phyloP scores from a whole-genome alignment of 2,888 invertebrate species.

The Hybos culiciformis region DNA sequence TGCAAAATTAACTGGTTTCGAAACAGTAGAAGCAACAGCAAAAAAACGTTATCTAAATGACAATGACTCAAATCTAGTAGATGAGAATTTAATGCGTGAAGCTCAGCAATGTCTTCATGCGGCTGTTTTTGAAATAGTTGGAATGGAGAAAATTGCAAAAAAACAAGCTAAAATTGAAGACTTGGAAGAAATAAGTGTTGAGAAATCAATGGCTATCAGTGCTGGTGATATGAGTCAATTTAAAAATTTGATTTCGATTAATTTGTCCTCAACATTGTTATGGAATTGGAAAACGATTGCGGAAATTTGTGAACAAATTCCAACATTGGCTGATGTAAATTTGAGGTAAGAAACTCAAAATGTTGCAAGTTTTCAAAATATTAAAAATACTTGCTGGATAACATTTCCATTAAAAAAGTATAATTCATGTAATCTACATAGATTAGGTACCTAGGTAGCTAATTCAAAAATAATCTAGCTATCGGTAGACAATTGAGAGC shows the following conservation, averaged over 20 bases:
- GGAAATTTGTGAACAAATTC: constrained; percentile 30
- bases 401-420: not conserved
- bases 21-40: constrained; percentile 62
- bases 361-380: not conserved
- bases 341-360: constrained; percentile 24
- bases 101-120: constrained; percentile 63
- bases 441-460: not conserved
- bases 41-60: constrained; percentile 46
- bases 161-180: constrained; percentile 40
- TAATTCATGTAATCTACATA: not conserved
- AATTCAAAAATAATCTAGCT: not conserved
- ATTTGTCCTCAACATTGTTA: constrained; percentile 31
- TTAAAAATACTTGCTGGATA: not conserved
- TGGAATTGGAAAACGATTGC: constrained; percentile 35
- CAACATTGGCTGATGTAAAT: constrained; percentile 27
- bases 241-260: constrained; percentile 25
- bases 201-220: constrained; percentile 40
- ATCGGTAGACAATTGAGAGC: not conserved
- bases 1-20: constrained; percentile 61
- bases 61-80: constrained; percentile 39
- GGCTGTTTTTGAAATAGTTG: constrained; percentile 76
- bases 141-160: constrained; percentile 68
- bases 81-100: constrained; percentile 45
- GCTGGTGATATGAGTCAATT: constrained; percentile 49
- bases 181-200: constrained; percentile 28